These are phyloP conservation scores for Papilio elwesi DNA, from an alignment of 2,888 invertebrate genomes.

Conservation along the genomic window DNA sequence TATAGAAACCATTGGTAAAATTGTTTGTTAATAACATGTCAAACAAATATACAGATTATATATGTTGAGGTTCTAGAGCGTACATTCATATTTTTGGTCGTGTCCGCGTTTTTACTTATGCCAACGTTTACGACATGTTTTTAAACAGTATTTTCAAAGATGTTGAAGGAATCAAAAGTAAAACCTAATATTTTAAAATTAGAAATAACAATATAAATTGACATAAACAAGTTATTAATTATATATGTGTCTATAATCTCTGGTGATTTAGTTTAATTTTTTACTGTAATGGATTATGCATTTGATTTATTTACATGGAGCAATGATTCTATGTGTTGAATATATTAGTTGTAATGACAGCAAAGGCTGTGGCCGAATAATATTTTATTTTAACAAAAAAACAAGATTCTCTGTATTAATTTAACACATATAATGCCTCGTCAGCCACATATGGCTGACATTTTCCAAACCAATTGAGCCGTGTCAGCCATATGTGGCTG, in stretches of 20 bases:
- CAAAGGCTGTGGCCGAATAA: conserved; percentile 20
- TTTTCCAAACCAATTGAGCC: too few relatives aligned
- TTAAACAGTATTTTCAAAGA: too few relatives aligned
- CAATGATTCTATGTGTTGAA: conserved; percentile 3
- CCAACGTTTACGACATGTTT: too few relatives aligned
- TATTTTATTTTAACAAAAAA: conserved; percentile 10
- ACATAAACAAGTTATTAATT: background rate
- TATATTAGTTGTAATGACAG: background rate
- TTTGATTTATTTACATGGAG: background rate
- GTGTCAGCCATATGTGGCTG: too few relatives aligned
- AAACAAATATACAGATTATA: too few relatives aligned
- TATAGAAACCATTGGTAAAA: too few relatives aligned
- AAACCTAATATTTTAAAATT: background rate
- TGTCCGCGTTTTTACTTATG: too few relatives aligned
- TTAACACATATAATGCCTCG: too few relatives aligned
- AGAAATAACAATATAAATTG: background rate
- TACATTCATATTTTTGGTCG: too few relatives aligned
- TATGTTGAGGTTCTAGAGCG: too few relatives aligned
- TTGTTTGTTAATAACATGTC: too few relatives aligned
- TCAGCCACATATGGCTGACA: too few relatives aligned
- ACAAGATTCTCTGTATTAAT: conserved; percentile 15
- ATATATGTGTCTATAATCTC: background rate
- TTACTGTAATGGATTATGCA: background rate
- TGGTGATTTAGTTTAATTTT: background rate
- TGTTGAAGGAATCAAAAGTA: background rate